Percentiles rank a stretch among this genome's conserved stretches.
Evolutionary conservation across 2,888 invertebrate genomes (phyloP).

Genomic region (Chrysolina americana): DNA sequence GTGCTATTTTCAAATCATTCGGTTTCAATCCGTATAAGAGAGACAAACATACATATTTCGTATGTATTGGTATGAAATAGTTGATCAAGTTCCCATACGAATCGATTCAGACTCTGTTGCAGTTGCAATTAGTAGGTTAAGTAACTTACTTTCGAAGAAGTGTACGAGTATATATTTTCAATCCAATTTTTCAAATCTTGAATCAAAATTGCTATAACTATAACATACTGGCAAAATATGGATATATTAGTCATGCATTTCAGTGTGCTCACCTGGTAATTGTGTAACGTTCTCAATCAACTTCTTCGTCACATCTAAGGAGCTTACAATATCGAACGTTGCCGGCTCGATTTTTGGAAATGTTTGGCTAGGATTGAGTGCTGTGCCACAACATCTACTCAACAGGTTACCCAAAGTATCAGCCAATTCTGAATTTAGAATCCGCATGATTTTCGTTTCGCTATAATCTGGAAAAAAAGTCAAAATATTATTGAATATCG

Average conservation of each 20-base stretch:
- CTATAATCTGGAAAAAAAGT: constrained; percentile 82
- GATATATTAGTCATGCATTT: not conserved
- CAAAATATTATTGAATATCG: not conserved
- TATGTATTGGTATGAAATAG: too few relatives aligned
- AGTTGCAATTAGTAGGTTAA: too few relatives aligned
- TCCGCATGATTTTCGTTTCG: constrained; percentile 80
- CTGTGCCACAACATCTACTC: constrained; percentile 82
- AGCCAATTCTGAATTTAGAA: constrained; percentile 91
- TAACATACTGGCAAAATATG: too few relatives aligned
- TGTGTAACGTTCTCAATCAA: constrained; percentile 73
- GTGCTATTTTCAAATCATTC: too few relatives aligned
- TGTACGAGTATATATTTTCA: too few relatives aligned
- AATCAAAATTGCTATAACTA: too few relatives aligned
- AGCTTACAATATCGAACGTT: constrained; percentile 69
- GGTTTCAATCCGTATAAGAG: too few relatives aligned
- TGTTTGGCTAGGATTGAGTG: constrained; percentile 84
- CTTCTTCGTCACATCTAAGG: constrained; percentile 70
- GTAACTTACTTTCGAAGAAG: too few relatives aligned
- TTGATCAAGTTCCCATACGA: too few relatives aligned
- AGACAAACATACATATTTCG: too few relatives aligned
- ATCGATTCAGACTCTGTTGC: too few relatives aligned
- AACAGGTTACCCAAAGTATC: constrained; percentile 94
- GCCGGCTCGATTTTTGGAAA: constrained; percentile 75
- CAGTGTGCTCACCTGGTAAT: constrained; percentile 71
- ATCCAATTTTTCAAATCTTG: too few relatives aligned